Conservation (phyloP, 2,113 vertebrate species). For the Hiodon alosoides region DNA sequence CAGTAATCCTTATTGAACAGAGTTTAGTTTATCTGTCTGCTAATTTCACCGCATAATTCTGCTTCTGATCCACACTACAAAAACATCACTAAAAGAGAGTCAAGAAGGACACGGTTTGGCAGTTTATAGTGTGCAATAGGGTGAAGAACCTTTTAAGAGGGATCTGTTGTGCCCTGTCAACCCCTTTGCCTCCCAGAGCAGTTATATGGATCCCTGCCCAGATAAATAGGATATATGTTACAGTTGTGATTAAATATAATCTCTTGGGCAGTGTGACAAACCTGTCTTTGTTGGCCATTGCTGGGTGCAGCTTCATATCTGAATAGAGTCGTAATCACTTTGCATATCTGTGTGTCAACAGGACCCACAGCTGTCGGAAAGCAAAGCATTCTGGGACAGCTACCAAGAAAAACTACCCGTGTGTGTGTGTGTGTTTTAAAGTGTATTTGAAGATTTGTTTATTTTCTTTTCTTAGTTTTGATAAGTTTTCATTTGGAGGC, state of each 20-base stretch:
- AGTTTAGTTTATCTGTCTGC: background rate
- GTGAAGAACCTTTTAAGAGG: background rate
- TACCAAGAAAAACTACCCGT: slow-evolving; percentile 29
- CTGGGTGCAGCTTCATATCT: slow-evolving; percentile 56
- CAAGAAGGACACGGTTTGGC: background rate
- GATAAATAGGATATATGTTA: slow-evolving; percentile 48
- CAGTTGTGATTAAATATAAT: slow-evolving; percentile 50
- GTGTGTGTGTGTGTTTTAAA: background rate
- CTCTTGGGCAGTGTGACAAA: slow-evolving; percentile 45
- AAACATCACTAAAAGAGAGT: background rate
- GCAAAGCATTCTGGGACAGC: slow-evolving; percentile 46
- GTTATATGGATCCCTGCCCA: slow-evolving; percentile 51
- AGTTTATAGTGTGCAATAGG: background rate
- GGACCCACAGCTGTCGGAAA: slow-evolving; percentile 52
- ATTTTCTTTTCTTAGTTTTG: too few relatives aligned
- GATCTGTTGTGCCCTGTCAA: background rate
- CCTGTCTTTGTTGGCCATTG: slow-evolving; percentile 49
- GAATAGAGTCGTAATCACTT: slow-evolving; percentile 59
- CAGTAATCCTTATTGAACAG: background rate
- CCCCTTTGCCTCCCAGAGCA: slow-evolving; percentile 36
- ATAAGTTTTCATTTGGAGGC: too few relatives aligned
- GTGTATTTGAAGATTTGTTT: too few relatives aligned
- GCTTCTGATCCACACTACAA: background rate
- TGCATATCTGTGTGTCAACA: slow-evolving; percentile 48
- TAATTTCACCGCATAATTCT: background rate